Conservation (phyloP, 2,888 invertebrate species). For the Uloborus plumipes region DNA sequence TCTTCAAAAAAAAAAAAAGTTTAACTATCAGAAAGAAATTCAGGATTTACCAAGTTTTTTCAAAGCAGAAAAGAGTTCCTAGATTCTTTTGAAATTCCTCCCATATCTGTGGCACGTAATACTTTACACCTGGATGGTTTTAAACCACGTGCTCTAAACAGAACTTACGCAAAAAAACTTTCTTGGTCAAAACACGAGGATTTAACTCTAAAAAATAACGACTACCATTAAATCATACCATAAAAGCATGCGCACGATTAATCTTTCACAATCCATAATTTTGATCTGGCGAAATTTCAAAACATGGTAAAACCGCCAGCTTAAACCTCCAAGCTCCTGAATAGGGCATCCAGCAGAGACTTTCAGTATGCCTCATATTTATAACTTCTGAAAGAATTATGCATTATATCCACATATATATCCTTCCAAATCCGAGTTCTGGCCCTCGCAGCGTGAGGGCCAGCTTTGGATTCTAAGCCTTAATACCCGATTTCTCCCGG, state of each 20-base stretch:
- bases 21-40: too few relatives aligned
- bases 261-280: too few relatives aligned
- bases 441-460: conserved; percentile 22
- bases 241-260: too few relatives aligned
- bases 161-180: conserved; percentile 2
- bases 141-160: neutral
- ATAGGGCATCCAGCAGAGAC: neutral
- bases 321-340: neutral
- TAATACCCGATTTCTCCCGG: neutral
- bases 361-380: neutral
- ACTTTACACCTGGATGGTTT: neutral
- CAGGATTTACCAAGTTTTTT: too few relatives aligned
- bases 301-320: neutral
- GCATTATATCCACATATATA: conserved; percentile 8
- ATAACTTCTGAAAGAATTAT: conserved; percentile 15
- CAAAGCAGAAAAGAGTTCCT: too few relatives aligned
- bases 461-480: neutral
- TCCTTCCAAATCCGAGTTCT: conserved; percentile 1
- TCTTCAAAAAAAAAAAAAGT: too few relatives aligned
- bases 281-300: too few relatives aligned
- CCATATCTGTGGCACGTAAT: too few relatives aligned
- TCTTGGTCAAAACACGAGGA: neutral
- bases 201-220: neutral
- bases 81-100: too few relatives aligned
- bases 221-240: neutral